Base-by-base conservation (phyloP, 2,888 invertebrate genomes). In the Neelides folsomi region DNA sequence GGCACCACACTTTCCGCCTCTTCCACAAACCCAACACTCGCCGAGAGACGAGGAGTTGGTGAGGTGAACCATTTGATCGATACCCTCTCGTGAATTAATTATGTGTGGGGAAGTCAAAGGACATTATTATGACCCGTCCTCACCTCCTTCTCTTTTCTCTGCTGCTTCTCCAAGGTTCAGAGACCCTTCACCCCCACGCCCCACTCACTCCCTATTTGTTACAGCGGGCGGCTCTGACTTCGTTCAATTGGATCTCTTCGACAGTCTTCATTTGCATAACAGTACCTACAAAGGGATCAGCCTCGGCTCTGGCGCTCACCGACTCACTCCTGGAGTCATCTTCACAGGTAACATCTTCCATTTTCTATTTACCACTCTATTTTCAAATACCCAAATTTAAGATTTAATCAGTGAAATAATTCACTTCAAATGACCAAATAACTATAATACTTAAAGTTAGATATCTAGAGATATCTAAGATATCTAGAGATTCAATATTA, bases 261-360 rank as follows among this genome's bases (percentile, higher is more conserved):
- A 80, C 73, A 81, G 82, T 69, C 76, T 85, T 73, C 81, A 82
- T 73, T 76, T 83, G 71, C 80, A 82, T 76, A 84, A 83, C 75
- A 79, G 79, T 70, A 78, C 80, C 68, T 79, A 79, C 68, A 76
- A 75, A 70, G 84, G 83, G 68, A 81, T 83, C 67, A 77, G 76
- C 66, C 73, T 76, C 68, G 75, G 75, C 61, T 76, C 78, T 68
- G 81, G 81, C 67, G 78, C 81, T 72, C 79, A 80, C 70, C 77
- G 79, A 68, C 76, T 81, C 69, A 78, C 78, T 67, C 79, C 79
- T 68, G 83, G 82, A 65, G 83, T 81, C 72, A 76, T 77, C 67
- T 76, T 84, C 68, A 78, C 82, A 78, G 83, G 84, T 83, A 72
- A 72, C 68, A 15, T 8, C 9, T 18, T 42, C 12, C n/a, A n/a